phyloP scores from a whole-genome alignment of 2,113 vertebrate species.

The Mustelus asterias region DNA sequence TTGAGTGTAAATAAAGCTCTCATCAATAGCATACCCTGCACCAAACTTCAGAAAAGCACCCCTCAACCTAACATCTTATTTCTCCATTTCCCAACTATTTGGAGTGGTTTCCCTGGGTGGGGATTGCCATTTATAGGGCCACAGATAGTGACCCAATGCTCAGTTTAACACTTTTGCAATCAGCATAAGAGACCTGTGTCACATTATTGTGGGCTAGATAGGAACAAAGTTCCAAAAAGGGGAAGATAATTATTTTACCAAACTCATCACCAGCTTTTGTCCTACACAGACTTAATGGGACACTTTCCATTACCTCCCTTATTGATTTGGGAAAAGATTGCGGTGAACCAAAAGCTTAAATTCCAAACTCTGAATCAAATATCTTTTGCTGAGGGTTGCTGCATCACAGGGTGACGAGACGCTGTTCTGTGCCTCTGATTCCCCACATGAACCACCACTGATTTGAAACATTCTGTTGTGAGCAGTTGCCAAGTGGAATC shows the following conservation, averaged over 20 bases:
- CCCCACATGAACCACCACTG: background rate
- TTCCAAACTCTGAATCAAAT: background rate
- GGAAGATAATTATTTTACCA: background rate
- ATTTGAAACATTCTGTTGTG: background rate
- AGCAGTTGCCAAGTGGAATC: constrained; percentile 11
- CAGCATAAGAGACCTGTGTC: background rate
- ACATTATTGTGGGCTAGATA: background rate
- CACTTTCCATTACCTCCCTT: background rate
- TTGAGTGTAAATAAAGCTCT: background rate
- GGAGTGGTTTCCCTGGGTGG: background rate
- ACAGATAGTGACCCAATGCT: background rate
- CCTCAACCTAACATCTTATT: background rate
- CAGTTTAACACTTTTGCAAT: background rate
- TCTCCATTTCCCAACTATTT: background rate
- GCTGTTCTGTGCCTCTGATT: background rate
- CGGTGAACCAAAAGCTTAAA: background rate
- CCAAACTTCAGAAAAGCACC: background rate
- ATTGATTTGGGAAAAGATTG: background rate
- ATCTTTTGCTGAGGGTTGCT: background rate
- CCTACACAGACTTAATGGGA: background rate
- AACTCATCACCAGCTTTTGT: background rate
- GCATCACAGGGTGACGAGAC: background rate
- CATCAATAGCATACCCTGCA: background rate
- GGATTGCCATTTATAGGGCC: background rate
- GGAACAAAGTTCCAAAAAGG: background rate